Evolutionary conservation across 2,797 vertebrate genomes (phyloP).

Genomic region (Streptopelia turtur): DNA sequence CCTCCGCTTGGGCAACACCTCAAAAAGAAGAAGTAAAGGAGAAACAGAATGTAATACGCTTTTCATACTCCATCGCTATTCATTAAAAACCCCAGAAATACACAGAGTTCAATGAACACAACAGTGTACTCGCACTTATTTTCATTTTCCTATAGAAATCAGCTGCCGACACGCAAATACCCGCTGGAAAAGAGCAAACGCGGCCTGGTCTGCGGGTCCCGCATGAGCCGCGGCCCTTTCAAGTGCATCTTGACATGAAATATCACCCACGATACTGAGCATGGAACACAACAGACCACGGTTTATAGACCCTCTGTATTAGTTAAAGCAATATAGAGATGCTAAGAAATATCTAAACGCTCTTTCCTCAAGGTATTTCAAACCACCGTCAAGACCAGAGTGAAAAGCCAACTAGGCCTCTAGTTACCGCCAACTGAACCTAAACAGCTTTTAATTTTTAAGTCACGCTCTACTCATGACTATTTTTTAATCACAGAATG

Average conservation of each 20-base stretch:
- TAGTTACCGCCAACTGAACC: background rate
- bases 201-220: background rate
- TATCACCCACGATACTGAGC: fast-evolving
- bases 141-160: background rate
- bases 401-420: background rate
- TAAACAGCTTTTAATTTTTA: background rate
- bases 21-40: background rate
- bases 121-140: background rate
- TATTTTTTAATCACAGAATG: background rate
- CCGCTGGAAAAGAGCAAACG: background rate
- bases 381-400: background rate
- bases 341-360: background rate
- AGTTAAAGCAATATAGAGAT: background rate
- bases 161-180: background rate
- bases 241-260: background rate
- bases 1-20: background rate
- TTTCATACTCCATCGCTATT: background rate
- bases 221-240: background rate
- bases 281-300: fast-evolving
- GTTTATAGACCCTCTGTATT: fast-evolving
- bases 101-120: background rate
- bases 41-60: background rate
- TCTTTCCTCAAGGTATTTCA: background rate
- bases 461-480: background rate
- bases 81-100: background rate